Evolutionary conservation across 2,888 invertebrate genomes (phyloP), one percentile per base, ranked within the genome.

Genomic region (Papilio protenor): DNA sequence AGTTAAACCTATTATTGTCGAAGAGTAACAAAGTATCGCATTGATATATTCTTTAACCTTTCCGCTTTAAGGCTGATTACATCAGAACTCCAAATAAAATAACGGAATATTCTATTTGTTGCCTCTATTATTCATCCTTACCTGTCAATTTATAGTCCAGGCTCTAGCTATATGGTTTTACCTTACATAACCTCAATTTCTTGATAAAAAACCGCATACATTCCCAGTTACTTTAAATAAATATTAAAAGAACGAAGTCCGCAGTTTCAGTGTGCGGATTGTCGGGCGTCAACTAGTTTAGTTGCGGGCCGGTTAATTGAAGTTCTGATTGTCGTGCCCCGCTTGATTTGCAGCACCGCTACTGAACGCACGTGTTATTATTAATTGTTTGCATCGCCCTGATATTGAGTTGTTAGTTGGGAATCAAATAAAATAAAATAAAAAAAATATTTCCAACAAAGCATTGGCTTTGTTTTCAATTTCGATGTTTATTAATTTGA

Each of bases 261-360:
- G n/a, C 27, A 79, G 71, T 79, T 77, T 66, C 14, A 57, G 77
- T 23, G 64, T n/a, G 6, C 79, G 75, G 78, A 77, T 79, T 71
- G 76, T 72, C 71, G 79, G 73, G 80, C 78, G 83, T 81, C 80
- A 81, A 81, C 81, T 79, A 78, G 80, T 81, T 80, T 80, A 80
- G 81, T 80, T 81, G 79, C 77, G 81, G 76, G 77, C 76, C 70
- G 72, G 77, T 81, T 84, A 83, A 83, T 83, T 82, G 82, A 76
- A 81, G 78, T 75, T 79, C 78, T 80, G 81, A 83, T 82, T 83
- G 80, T 80, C 73, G 33, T 23, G 52, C n/a, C 70, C 72, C 78
- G 78, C 59, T 77, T 66, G 76, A 73, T 76, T 61, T 71, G 75
- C 61, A 49, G 75, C 61, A 49, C 2, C 52, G 27, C 49, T 5